Evolutionary conservation across 2,113 vertebrate genomes (phyloP).

Genomic region (Sturnira hondurensis): DNA sequence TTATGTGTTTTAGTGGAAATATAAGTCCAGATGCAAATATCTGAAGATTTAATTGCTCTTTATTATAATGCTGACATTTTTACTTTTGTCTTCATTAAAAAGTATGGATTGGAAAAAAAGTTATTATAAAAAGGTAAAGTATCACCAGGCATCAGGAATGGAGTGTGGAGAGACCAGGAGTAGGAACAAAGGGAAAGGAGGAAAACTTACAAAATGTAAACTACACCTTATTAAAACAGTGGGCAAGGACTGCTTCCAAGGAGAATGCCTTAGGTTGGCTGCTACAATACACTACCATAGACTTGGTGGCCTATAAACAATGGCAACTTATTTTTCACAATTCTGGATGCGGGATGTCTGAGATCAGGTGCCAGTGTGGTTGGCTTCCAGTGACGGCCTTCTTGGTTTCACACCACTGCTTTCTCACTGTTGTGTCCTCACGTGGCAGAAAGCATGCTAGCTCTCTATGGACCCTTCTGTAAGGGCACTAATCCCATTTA

Average conservation of each 20-base stretch:
- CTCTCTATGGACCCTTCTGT: background rate
- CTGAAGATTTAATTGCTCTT: background rate
- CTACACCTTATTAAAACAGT: background rate
- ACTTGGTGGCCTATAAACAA: background rate
- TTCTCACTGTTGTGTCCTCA: background rate
- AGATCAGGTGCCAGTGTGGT: background rate
- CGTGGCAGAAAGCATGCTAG: background rate
- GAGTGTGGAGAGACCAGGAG: background rate
- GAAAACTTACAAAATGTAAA: background rate
- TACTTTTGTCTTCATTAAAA: background rate
- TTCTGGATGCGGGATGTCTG: background rate
- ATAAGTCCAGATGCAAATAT: background rate
- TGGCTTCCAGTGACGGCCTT: background rate
- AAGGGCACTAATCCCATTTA: background rate
- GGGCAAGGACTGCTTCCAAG: background rate
- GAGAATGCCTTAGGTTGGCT: background rate
- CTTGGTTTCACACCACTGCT: no score
- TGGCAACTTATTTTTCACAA: background rate
- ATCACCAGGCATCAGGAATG: constrained; percentile 46
- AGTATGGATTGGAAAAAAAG: constrained; percentile 14
- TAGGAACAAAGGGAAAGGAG: background rate
- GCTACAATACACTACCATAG: background rate
- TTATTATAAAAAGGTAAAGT: constrained; percentile 40
- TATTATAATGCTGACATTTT: background rate
- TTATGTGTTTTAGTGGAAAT: background rate